Evolutionary conservation across 2,797 vertebrate genomes (phyloP).

Genomic region (Lates japonicus): DNA sequence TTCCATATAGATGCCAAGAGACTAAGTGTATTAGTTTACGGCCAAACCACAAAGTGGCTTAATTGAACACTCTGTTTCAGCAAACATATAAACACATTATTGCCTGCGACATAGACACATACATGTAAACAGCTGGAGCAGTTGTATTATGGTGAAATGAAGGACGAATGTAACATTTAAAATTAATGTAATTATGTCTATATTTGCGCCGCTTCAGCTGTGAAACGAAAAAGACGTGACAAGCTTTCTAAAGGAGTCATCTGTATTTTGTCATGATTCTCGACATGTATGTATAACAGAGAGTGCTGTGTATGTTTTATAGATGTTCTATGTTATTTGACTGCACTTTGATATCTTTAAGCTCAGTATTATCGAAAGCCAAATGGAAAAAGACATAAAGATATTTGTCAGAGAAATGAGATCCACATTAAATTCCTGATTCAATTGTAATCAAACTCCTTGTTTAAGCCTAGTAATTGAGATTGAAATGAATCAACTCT

Average conservation of each 20-base stretch:
- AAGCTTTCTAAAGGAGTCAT: background rate
- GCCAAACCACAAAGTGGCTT: constrained; percentile 55
- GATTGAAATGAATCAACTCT: constrained; percentile 45
- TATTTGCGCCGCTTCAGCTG: background rate
- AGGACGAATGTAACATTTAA: constrained; percentile 14
- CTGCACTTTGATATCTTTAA: constrained; percentile 64
- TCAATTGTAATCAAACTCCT: constrained; percentile 60
- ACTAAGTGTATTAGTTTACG: constrained; percentile 47
- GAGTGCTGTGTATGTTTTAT: constrained; percentile 34
- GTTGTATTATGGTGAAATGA: background rate
- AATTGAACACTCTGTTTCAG: constrained; percentile 53
- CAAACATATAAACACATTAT: constrained; percentile 52
- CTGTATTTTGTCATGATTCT: constrained; percentile 13
- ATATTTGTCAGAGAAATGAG: constrained; percentile 69
- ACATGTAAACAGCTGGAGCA: constrained; percentile 3
- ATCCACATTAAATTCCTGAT: constrained; percentile 66
- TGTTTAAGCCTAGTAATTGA: constrained; percentile 66
- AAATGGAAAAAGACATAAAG: constrained; percentile 73
- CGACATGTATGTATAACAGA: constrained; percentile 3
- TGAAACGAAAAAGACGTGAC: background rate
- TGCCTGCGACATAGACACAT: constrained; percentile 26
- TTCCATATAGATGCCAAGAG: constrained; percentile 26
- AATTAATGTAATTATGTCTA: background rate
- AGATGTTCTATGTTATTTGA: constrained; percentile 52
- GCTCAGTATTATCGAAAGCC: constrained; percentile 50